Evolutionary conservation across 1,140 invertebrate genomes (phyloP), one percentile per base, ranked within the genome.

Genomic region (Tribolium castaneum): DNA sequence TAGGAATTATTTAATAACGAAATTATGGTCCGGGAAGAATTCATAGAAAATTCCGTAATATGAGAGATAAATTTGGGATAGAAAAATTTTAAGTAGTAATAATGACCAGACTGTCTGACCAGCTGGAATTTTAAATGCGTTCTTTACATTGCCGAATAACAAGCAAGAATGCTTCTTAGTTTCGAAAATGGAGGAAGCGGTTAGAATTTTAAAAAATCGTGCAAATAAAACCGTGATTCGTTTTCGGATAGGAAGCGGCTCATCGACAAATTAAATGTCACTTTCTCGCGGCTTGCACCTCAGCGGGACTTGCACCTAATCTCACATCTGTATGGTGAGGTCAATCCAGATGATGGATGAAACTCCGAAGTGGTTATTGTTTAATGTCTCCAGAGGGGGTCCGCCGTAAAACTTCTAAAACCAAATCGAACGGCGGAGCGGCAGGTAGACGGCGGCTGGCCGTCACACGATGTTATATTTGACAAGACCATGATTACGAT

Each of bases 291-390:
- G 74, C 76, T 72, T 56, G 35, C 62, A 66, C 73, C 76, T 12
- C 80, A 81, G 80, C 80, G 71, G 81, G 82, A 73, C 70, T 79
- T 78, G 76, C 81, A 81, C 81, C 82, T 82, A 81, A 83, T 83
- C 80, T 81, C 73, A 75, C 78, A 82, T 78, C 77, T 78, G 76
- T 77, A 71, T 19, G 52, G 77, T 75, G 77, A 80, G 80, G 82
- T 80, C 78, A 77, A 72, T 71, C 76, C 70, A 70, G 45, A 78
- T 85, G 84, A 85, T 84, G 83, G 82, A 85, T 85, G 82, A 82
- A 81, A 81, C 77, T 78, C 80, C 80, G 74, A 79, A 83, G 83
- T 83, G 77, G 84, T 83, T 83, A 85, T 85, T 85, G 84, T 85
- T 85, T 85, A 85, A 85, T 85, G 79, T 82, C 82, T 77, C 78